A percentile compares a stretch with the other conserved stretches of the same genome.
These are phyloP conservation scores for Caenorhabditis sinica DNA, from an alignment of 2,888 invertebrate species.

Conservation along the genomic window DNA sequence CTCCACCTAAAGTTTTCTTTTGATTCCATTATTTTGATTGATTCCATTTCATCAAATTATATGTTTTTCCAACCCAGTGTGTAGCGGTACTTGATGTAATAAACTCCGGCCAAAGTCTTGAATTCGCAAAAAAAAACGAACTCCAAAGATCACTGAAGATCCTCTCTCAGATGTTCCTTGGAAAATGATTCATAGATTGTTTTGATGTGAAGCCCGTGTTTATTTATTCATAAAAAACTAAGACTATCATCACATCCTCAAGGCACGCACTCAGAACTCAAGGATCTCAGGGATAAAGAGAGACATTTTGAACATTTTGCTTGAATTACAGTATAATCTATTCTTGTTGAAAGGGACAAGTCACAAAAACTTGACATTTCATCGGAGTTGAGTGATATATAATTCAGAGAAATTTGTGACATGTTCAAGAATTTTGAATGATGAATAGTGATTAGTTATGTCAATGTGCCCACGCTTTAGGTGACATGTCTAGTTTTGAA, in stretches of 20 bases:
- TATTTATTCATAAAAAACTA: slow-evolving; percentile 6
- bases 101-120: not conserved
- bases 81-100: not conserved
- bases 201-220: not conserved
- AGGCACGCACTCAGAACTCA: not conserved
- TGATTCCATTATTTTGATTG: not conserved
- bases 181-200: slow-evolving; percentile 4
- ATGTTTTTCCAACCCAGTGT: not conserved
- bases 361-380: not conserved
- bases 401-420: not conserved
- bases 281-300: not conserved
- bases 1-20: not conserved
- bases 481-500: not conserved
- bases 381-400: not conserved
- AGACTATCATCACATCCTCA: not conserved
- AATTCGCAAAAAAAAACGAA: not conserved
- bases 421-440: slow-evolving; percentile 2
- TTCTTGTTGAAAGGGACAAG: not conserved
- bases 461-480: not conserved
- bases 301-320: no score
- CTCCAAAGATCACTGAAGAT: slow-evolving; percentile 1
- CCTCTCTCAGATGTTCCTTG: not conserved
- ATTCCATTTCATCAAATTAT: not conserved
- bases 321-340: no score
- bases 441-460: not conserved